A percentile compares a stretch with the other conserved stretches of the same genome.
Conservation (phyloP, 2,797 vertebrate genomes). For the Pelodytes ibericus region DNA sequence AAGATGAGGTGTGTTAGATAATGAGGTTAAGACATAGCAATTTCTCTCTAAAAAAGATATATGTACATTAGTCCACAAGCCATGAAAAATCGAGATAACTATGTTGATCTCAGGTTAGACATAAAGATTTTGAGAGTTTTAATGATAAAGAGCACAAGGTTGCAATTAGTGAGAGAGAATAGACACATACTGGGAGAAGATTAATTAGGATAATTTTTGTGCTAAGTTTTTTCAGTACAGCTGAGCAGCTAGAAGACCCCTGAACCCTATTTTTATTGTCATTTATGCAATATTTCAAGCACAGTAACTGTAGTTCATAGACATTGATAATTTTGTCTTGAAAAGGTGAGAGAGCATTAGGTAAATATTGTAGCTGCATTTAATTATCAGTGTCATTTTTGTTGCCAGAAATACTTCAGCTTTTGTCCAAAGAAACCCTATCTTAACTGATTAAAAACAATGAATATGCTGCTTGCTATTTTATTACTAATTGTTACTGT, state of each 20-base stretch:
- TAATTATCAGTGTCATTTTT: constrained; percentile 32
- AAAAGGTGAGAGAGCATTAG: neutral
- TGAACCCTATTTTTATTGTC: constrained; percentile 81
- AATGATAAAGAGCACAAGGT: constrained; percentile 52
- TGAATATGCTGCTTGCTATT: too few species aligned
- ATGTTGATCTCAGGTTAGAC: constrained; percentile 45
- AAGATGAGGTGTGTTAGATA: constrained; percentile 39
- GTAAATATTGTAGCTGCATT: constrained; percentile 10
- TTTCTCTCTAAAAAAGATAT: constrained; percentile 17
- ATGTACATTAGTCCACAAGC: constrained; percentile 25
- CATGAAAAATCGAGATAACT: constrained; percentile 49
- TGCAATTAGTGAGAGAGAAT: constrained; percentile 49
- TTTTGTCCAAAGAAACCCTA: neutral
- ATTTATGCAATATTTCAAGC: constrained; percentile 86
- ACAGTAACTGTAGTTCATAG: constrained; percentile 79
- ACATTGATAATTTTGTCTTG: constrained; percentile 58
- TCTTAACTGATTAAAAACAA: too few species aligned
- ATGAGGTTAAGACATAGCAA: constrained; percentile 46
- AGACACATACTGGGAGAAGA: constrained; percentile 46
- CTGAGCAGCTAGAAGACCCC: constrained; percentile 78
- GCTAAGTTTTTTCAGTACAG: constrained; percentile 50
- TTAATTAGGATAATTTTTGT: constrained; percentile 55
- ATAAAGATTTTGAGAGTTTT: constrained; percentile 38
- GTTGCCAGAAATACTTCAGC: constrained; percentile 1
- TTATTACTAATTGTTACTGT: too few species aligned